Evolutionary conservation across 1,140 invertebrate species (phyloP).

Genomic region (Hesperophylax magnus): DNA sequence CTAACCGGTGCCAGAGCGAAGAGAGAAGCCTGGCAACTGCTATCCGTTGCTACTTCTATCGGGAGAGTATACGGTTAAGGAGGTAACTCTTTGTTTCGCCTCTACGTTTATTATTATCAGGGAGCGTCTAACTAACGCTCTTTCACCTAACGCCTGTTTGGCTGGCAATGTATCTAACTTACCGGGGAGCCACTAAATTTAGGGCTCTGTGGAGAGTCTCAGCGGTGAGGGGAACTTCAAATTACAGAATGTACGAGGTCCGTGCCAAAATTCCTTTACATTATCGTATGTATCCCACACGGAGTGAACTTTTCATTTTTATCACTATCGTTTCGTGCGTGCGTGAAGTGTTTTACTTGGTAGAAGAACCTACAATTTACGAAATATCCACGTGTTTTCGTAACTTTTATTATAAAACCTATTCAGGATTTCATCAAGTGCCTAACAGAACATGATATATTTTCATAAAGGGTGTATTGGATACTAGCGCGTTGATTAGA

Average conservation of each 20-base stretch:
- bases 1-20: neutral
- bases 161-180: slow-evolving; percentile 53
- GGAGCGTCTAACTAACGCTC: slow-evolving; percentile 46
- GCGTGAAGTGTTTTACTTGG: neutral
- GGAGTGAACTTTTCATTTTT: too few species aligned
- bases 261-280: neutral
- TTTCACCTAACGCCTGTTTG: slow-evolving; percentile 8
- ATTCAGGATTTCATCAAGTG: too few species aligned
- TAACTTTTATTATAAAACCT: too few species aligned
- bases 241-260: slow-evolving; percentile 4
- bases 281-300: neutral
- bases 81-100: slow-evolving; percentile 52
- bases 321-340: too few species aligned
- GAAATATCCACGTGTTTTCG: neutral
- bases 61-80: slow-evolving; percentile 27
- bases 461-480: too few species aligned
- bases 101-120: slow-evolving; percentile 53
- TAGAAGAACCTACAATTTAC: neutral
- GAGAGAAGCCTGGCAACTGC: too few species aligned
- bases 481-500: too few species aligned
- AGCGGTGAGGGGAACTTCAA: slow-evolving; percentile 4
- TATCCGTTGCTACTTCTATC: neutral
- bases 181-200: slow-evolving; percentile 37
- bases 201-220: slow-evolving; percentile 9
- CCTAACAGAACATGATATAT: too few species aligned